A percentile compares a stretch with the other conserved stretches of the same genome.
phyloP scores from a whole-genome alignment of 1,140 invertebrate genomes.

The Drosophila neocordata region DNA sequence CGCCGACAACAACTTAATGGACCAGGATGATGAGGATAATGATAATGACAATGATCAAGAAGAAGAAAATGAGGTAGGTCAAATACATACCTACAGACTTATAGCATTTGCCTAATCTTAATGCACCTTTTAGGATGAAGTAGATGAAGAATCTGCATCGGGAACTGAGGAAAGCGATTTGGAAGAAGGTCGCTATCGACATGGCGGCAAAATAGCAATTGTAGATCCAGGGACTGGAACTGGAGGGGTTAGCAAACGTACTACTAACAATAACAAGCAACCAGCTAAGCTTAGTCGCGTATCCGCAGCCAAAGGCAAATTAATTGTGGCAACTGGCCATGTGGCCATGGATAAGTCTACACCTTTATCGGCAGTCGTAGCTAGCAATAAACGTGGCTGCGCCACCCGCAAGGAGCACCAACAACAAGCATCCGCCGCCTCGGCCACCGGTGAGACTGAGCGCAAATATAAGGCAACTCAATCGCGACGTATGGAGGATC shows the following conservation, averaged over 20 bases:
- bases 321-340: neutral
- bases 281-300: slow-evolving; percentile 18
- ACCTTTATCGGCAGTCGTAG: slow-evolving; percentile 60
- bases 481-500: slow-evolving; percentile 7
- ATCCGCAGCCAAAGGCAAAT: neutral
- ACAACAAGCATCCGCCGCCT: slow-evolving; percentile 31
- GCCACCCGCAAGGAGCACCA: slow-evolving; percentile 58
- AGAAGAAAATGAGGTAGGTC: slow-evolving; percentile 10
- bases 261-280: slow-evolving; percentile 43
- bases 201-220: neutral
- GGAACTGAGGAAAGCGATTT: too few relatives aligned
- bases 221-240: neutral
- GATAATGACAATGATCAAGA: slow-evolving; percentile 21
- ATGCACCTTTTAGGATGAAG: slow-evolving; percentile 23
- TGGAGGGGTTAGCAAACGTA: slow-evolving; percentile 17
- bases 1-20: slow-evolving; percentile 16
- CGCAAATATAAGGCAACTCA: slow-evolving; percentile 53
- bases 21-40: slow-evolving; percentile 22
- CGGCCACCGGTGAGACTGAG: slow-evolving; percentile 69
- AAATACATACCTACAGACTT: neutral
- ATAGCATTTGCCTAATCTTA: neutral
- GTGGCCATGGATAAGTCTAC: slow-evolving; percentile 34
- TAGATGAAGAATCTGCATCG: slow-evolving; percentile 29
- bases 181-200: slow-evolving; percentile 1
- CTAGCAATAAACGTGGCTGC: slow-evolving; percentile 69